Conservation (phyloP, 2,113 vertebrate genomes). For the Mesoclemmys tuberculata region DNA sequence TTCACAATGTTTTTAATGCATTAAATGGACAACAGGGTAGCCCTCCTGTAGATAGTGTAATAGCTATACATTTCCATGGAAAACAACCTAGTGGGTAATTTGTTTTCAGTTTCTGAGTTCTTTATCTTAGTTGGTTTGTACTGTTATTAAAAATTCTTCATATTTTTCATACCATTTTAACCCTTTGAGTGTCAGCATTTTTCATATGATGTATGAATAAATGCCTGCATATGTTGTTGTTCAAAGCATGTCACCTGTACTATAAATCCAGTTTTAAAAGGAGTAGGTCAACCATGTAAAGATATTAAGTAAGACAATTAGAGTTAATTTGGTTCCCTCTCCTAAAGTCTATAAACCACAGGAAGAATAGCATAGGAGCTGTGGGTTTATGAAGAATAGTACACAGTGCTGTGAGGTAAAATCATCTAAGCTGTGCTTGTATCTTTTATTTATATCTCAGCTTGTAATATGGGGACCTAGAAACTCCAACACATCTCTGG, state of each 20-base stretch:
- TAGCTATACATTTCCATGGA: constrained; percentile 22
- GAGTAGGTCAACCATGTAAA: not conserved
- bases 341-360: not conserved
- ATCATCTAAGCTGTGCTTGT: not conserved
- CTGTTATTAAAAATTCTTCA: not conserved
- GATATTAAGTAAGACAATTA: not conserved
- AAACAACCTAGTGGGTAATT: constrained; percentile 6
- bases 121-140: constrained; percentile 2
- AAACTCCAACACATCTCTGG: not conserved
- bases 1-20: constrained; percentile 62
- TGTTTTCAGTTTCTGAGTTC: constrained; percentile 18
- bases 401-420: not conserved
- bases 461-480: not conserved
- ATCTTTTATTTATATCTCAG: not conserved
- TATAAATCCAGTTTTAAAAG: constrained; percentile 1
- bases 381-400: not conserved
- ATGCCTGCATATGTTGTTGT: not conserved
- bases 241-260: not conserved
- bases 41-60: constrained; percentile 47
- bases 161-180: not conserved
- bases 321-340: not conserved
- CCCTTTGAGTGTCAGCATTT: not conserved
- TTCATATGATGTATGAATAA: not conserved
- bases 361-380: not conserved
- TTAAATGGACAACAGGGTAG: constrained; percentile 61